Conservation (phyloP, 2,113 vertebrate species). For the Perca schrenkii region DNA sequence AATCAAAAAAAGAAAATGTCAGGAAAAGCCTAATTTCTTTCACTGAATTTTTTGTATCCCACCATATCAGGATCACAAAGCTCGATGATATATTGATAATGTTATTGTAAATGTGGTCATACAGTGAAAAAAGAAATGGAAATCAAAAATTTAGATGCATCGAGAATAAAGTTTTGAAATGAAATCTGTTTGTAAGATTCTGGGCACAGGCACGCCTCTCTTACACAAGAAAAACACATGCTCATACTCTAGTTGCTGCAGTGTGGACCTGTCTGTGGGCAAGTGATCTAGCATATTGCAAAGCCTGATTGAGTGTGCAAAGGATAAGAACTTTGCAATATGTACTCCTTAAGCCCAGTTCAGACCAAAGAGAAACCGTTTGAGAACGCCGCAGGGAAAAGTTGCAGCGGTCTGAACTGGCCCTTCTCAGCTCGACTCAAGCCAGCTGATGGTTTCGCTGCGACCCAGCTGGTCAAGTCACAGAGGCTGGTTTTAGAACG, state of each 20-base stretch:
- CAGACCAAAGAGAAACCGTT: too few relatives aligned
- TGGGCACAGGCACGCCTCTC: background rate
- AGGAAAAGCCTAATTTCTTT: background rate
- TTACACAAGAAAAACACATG: background rate
- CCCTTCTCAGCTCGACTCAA: too few relatives aligned
- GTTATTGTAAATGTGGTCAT: background rate
- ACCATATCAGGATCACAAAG: background rate
- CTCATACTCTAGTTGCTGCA: slow-evolving; percentile 5
- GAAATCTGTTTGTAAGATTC: background rate
- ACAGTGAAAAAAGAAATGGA: background rate
- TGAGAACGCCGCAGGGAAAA: too few relatives aligned
- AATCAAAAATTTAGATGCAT: background rate
- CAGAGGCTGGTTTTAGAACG: too few relatives aligned
- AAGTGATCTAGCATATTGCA: background rate
- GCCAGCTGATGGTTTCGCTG: too few relatives aligned
- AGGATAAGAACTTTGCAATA: background rate
- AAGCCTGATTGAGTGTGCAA: background rate
- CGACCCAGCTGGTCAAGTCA: too few relatives aligned
- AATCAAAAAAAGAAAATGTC: too few relatives aligned
- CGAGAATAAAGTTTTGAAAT: background rate
- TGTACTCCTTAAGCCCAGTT: background rate
- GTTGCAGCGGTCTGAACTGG: too few relatives aligned
- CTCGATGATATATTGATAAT: background rate
- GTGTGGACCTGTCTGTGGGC: slow-evolving; percentile 27
- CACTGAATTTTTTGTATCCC: background rate